These are phyloP conservation scores for Bradypodion pumilum DNA, from an alignment of 2,797 vertebrate species.

Conservation along the genomic window DNA sequence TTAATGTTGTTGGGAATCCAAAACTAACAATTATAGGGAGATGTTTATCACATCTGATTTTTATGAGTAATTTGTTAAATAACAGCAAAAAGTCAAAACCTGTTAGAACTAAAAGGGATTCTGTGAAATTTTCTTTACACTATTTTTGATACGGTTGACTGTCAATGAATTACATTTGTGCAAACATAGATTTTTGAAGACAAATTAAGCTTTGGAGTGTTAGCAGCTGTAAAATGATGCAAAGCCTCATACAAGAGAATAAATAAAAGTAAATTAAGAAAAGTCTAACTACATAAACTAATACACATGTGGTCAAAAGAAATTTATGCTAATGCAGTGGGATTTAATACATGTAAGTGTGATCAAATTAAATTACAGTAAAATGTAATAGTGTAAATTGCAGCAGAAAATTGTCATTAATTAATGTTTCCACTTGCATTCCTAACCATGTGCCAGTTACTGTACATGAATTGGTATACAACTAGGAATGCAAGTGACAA, in stretches of 20 bases:
- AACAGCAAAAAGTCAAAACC: neutral
- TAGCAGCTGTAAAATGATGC: neutral
- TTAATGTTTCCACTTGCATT: too few species aligned
- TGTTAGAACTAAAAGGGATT: neutral
- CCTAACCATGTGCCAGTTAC: too few species aligned
- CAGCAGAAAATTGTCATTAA: too few species aligned
- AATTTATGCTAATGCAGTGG: neutral
- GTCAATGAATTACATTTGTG: neutral
- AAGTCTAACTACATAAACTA: neutral
- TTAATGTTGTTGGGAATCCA: neutral
- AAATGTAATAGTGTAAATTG: neutral
- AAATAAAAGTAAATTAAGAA: neutral
- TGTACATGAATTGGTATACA: too few species aligned
- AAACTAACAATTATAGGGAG: neutral
- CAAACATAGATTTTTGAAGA: neutral
- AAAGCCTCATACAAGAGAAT: neutral
- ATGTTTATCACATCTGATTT: neutral
- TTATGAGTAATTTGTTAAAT: neutral
- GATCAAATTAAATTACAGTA: neutral
- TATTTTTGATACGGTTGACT: neutral
- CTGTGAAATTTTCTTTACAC: too few species aligned
- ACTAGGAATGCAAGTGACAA: too few species aligned
- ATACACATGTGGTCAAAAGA: neutral
- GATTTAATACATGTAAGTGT: neutral
- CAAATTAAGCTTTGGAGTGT: neutral